Evolutionary conservation across 64 coral and sea anemone genomes (phyloP).

Genomic region (Montipora cactus): DNA sequence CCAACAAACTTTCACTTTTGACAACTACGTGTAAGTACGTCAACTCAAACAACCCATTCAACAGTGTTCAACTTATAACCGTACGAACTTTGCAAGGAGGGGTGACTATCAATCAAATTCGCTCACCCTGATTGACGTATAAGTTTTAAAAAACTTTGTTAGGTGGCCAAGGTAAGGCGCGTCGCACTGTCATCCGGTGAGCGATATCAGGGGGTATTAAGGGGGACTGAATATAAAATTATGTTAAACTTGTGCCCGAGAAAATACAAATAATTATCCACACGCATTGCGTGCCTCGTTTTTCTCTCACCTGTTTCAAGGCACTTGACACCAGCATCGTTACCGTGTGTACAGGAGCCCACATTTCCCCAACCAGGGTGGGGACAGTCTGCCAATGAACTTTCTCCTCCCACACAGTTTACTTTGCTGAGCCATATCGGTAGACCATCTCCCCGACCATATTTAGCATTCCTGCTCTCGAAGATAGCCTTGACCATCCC

Average conservation of each 20-base stretch:
- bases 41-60: too few species aligned
- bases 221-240: background rate
- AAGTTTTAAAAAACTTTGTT: too few species aligned
- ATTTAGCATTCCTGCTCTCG: slow-evolving; percentile 86
- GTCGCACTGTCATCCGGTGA: too few species aligned
- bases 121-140: too few species aligned
- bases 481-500: slow-evolving; percentile 85
- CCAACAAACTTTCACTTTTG: too few species aligned
- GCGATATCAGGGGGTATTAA: too few species aligned
- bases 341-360: slow-evolving; percentile 67
- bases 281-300: background rate
- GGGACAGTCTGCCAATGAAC: slow-evolving; percentile 52
- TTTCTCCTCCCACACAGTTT: slow-evolving; percentile 74
- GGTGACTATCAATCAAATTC: too few species aligned
- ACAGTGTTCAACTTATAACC: too few species aligned
- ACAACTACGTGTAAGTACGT: too few species aligned
- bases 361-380: slow-evolving; percentile 71
- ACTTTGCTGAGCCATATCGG: slow-evolving; percentile 82
- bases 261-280: background rate
- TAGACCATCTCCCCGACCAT: slow-evolving; percentile 69
- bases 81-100: too few species aligned
- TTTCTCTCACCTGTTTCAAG: slow-evolving; percentile 63
- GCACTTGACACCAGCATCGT: slow-evolving; percentile 94
- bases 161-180: too few species aligned
- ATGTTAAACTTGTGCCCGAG: background rate